Conservation (phyloP, 2,797 vertebrate genomes). For the Enteromius fasciolatus region DNA sequence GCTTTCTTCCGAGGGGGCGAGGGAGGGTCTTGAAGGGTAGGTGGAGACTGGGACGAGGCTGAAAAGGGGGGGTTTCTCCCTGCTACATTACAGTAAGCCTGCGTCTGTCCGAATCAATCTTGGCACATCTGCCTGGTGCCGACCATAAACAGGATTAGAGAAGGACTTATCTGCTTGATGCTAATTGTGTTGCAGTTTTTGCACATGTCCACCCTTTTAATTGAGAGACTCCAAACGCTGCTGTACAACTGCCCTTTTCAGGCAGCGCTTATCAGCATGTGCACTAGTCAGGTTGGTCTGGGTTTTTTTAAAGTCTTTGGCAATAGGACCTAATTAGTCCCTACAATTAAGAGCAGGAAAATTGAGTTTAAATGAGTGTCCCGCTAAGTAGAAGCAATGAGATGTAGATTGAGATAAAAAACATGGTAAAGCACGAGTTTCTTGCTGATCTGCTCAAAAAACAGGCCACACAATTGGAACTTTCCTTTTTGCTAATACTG, state of each 20-base stretch:
- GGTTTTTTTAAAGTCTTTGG: slow-evolving; percentile 58
- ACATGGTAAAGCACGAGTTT: background rate
- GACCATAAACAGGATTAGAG: slow-evolving; percentile 91
- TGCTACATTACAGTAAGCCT: slow-evolving; percentile 82
- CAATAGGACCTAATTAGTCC: slow-evolving; percentile 70
- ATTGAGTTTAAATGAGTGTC: slow-evolving; percentile 69
- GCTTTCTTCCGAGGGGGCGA: slow-evolving; percentile 67
- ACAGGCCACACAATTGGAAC: slow-evolving; percentile 33
- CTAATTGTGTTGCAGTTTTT: slow-evolving; percentile 89
- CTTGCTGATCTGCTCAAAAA: slow-evolving; percentile 38
- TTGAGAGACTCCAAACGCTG: slow-evolving; percentile 67
- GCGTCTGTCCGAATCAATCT: slow-evolving; percentile 86
- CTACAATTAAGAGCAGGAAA: slow-evolving; percentile 73
- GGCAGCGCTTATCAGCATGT: slow-evolving; percentile 56
- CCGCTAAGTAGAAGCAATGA: slow-evolving; percentile 67
- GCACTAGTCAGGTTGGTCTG: slow-evolving; percentile 62
- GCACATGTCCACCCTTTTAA: slow-evolving; percentile 82
- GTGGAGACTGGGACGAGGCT: slow-evolving; percentile 66
- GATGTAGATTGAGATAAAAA: slow-evolving; percentile 21
- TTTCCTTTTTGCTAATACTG: slow-evolving; percentile 39
- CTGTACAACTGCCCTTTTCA: slow-evolving; percentile 66
- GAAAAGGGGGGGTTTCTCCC: slow-evolving; percentile 55
- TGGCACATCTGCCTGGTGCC: slow-evolving; percentile 88
- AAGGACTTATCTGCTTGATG: slow-evolving; percentile 88
- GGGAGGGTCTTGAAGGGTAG: slow-evolving; percentile 68